Evolutionary conservation across 1,140 invertebrate genomes (phyloP).

Genomic region (Drosophila tristis): DNA sequence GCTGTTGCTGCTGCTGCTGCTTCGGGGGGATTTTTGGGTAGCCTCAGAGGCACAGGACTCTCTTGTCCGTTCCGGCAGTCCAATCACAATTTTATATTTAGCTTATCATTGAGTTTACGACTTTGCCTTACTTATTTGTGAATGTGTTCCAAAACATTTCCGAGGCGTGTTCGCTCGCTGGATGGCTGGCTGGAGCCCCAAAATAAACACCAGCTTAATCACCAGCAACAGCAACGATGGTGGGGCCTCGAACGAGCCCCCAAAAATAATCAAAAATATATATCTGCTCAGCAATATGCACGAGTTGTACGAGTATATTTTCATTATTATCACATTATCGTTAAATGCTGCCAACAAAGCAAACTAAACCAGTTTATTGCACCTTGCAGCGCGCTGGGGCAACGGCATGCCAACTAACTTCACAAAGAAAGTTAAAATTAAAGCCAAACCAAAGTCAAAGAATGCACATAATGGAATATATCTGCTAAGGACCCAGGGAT

Average conservation of each 20-base stretch:
- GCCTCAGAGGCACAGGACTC: slow-evolving; percentile 24
- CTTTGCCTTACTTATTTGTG: slow-evolving; percentile 68
- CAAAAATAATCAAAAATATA: slow-evolving; percentile 59
- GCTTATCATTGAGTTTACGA: slow-evolving; percentile 53
- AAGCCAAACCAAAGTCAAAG: slow-evolving; percentile 37
- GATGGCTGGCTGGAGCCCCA: slow-evolving; percentile 21
- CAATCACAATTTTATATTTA: slow-evolving; percentile 61
- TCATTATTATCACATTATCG: slow-evolving; percentile 60
- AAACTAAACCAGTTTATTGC: slow-evolving; percentile 59
- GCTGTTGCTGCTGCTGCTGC: not conserved
- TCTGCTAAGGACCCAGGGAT: slow-evolving; percentile 16
- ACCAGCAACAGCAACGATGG: slow-evolving; percentile 14
- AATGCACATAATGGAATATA: slow-evolving; percentile 37
- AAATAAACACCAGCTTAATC: slow-evolving; percentile 70
- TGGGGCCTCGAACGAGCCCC: slow-evolving; percentile 63
- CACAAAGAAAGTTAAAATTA: slow-evolving; percentile 80
- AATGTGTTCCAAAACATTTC: slow-evolving; percentile 54
- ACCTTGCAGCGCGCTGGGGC: slow-evolving; percentile 10
- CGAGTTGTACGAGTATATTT: slow-evolving; percentile 45
- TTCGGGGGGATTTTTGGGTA: slow-evolving; percentile 1
- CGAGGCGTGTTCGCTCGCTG: slow-evolving; percentile 58
- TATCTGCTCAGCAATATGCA: slow-evolving; percentile 43
- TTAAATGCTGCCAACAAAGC: slow-evolving; percentile 52
- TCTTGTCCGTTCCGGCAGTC: slow-evolving; percentile 13
- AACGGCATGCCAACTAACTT: slow-evolving; percentile 19